A percentile compares a stretch with the other conserved stretches of the same genome.
Conservation (phyloP, 1,140 invertebrate genomes). For the Zaprionus vittiger region DNA sequence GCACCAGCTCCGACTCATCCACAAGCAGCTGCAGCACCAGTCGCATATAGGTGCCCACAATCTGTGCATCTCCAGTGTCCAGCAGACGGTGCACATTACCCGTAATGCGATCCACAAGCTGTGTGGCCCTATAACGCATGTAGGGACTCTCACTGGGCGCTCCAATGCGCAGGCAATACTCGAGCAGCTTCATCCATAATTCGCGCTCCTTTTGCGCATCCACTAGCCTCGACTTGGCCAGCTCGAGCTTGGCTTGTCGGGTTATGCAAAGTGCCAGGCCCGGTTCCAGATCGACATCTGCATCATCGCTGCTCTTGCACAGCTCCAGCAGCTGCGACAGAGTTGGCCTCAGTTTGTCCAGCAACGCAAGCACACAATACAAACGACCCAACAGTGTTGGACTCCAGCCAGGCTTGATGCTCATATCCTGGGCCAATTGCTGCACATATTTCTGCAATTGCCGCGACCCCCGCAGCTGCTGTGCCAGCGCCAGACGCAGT, state of each 20-base stretch:
- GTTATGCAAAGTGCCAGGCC: slow-evolving; percentile 47
- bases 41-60: slow-evolving; percentile 49
- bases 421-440: background rate
- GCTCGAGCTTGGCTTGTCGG: slow-evolving; percentile 1
- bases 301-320: background rate
- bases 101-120: slow-evolving; percentile 29
- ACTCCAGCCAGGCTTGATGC: background rate
- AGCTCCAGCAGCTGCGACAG: slow-evolving; percentile 11
- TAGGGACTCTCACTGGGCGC: slow-evolving; percentile 39
- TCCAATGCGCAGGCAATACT: slow-evolving; percentile 29
- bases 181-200: background rate
- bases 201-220: background rate
- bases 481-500: background rate
- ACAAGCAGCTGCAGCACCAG: slow-evolving; percentile 67
- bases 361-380: slow-evolving; percentile 32
- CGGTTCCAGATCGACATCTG: slow-evolving; percentile 19
- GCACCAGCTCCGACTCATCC: slow-evolving; percentile 71
- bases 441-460: slow-evolving; percentile 19
- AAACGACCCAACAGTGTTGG: slow-evolving; percentile 10
- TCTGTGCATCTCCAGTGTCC: slow-evolving; percentile 28
- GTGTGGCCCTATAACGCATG: slow-evolving; percentile 43
- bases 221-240: background rate
- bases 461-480: slow-evolving; percentile 14
- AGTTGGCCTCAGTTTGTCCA: background rate
- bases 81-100: slow-evolving; percentile 19